Conservation (phyloP, 2,113 vertebrate genomes). For the Calypte anna region DNA sequence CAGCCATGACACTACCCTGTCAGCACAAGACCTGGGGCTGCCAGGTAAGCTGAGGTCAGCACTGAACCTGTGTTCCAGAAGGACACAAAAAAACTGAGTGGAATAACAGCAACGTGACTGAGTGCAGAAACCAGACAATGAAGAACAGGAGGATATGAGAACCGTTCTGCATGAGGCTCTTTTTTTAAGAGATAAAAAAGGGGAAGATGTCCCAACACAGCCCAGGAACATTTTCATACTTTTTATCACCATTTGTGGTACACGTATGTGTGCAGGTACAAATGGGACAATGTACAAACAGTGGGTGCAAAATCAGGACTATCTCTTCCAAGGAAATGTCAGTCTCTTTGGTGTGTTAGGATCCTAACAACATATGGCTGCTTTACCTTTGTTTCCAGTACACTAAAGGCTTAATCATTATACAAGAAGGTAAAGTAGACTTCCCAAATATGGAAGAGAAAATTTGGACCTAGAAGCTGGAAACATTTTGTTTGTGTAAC, state of each 20-base stretch:
- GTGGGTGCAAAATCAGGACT: not conserved
- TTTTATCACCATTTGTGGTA: not conserved
- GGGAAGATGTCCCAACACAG: not conserved
- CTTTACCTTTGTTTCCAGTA: not conserved
- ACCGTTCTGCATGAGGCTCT: not conserved
- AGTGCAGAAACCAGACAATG: not conserved
- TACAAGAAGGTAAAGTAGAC: not conserved
- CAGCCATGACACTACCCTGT: not conserved
- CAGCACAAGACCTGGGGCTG: not conserved
- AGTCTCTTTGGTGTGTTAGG: not conserved
- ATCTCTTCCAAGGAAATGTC: not conserved
- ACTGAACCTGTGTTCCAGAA: not conserved
- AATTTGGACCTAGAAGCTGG: not conserved
- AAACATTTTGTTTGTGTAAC: not conserved
- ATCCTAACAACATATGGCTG: not conserved
- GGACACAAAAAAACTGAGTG: not conserved
- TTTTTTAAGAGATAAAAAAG: not conserved
- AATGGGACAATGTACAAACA: not conserved
- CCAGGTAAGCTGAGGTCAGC: conserved; percentile 31
- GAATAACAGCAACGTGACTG: not conserved
- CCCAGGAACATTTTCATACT: not conserved
- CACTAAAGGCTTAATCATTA: not conserved
- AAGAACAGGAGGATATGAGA: not conserved
- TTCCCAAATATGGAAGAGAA: not conserved
- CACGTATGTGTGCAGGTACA: not conserved